Base-by-base conservation (phyloP, 1,140 invertebrate species). In the Leptoteleia sp. region DNA sequence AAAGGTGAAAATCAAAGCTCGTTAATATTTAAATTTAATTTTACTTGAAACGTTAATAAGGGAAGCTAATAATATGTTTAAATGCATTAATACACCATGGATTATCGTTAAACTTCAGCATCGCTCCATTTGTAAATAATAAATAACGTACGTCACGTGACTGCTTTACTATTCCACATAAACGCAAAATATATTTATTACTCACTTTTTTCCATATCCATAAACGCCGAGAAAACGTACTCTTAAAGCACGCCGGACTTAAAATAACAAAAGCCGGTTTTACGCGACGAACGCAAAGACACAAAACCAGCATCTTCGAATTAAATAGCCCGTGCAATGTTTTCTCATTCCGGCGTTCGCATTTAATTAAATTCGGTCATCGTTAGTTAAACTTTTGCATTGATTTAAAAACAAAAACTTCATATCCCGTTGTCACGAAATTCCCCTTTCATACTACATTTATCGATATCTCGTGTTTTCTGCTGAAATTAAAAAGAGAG, bases 381-480 rank as follows among this genome's bases (percentile, higher is more conserved):
- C 59, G 54, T 54, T 52, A 25, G 50, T 35, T 59, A 11, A 65
- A 54, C 47, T 57, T 64, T 50, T 27, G 38, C 47, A 72, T 61
- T 67, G 54, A 78, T 72, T 65, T 42, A 31, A 54, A 59, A 72
- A 59, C 61, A 71, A 67, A 68, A 78, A 43, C 54, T 68, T 78
- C 54, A 59, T 67, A 50, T 35, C 29, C 43, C 15, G 42, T 12
- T 43, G 27, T 71, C 67, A 43, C 40, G 67, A 62, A 54, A 67
- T 68, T 38, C 7, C 67, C 19, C 40, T 72, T 67, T 72, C 33
- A 64, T 62, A 27, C 47, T 38, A 75, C 48, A 76, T 62, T 47
- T 67, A 80, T 80, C 77, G 65, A 80, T 72, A 72, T 71, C 59
- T 62, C 54, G 52, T 61, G 38, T 76, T 80, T 72, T 71, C 45